phyloP scores from a whole-genome alignment of 2,888 invertebrate genomes.

The Orthonychiurus folsomi region DNA sequence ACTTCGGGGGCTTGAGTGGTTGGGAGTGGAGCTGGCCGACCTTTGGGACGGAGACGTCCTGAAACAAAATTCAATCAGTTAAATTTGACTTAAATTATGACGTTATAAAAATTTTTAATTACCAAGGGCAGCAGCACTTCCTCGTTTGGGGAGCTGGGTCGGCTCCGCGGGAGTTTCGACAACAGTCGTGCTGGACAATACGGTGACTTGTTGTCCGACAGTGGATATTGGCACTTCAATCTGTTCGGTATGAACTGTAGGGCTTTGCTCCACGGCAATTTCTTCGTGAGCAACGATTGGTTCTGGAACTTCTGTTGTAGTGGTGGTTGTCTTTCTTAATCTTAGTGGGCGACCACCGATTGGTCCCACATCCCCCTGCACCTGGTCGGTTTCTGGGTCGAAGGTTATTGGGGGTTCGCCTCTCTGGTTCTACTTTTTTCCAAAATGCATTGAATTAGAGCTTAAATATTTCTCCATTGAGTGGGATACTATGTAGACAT shows the following conservation, averaged over 20 bases:
- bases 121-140: conserved; percentile 16
- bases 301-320: background rate
- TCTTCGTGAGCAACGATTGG: background rate
- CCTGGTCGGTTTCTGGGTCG: background rate
- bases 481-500: background rate
- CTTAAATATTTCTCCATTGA: background rate
- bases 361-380: conserved; percentile 3
- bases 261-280: conserved; percentile 1
- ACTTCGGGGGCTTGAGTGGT: conserved; percentile 25
- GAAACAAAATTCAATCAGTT: conserved; percentile 5
- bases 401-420: background rate
- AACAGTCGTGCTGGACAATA: conserved; percentile 9
- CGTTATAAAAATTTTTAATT: background rate
- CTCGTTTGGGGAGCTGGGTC: conserved; percentile 18
- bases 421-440: background rate
- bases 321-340: background rate
- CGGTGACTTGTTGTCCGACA: conserved; percentile 5
- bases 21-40: conserved; percentile 17
- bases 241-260: background rate
- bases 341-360: conserved; percentile 8
- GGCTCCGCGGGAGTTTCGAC: conserved; percentile 15
- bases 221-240: background rate
- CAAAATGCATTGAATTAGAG: background rate
- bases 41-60: conserved; percentile 28
- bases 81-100: conserved; percentile 2